These are phyloP conservation scores for Clistopyga incitator DNA, from an alignment of 2,888 invertebrate genomes.

Conservation along the genomic window DNA sequence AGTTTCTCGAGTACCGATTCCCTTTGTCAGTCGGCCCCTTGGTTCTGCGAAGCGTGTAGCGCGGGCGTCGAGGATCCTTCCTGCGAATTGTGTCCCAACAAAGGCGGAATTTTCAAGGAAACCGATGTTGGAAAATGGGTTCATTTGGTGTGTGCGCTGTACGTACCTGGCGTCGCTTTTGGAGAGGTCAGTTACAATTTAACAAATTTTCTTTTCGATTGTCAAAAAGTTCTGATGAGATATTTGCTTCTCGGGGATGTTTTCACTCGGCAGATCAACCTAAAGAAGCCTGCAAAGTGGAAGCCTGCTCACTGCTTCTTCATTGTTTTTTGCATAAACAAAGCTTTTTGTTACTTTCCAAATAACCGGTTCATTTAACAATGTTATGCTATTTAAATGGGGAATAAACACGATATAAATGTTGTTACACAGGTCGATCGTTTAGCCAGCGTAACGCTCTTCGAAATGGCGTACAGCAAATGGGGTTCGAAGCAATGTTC, in stretches of 20 bases:
- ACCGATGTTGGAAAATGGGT: slow-evolving; percentile 99
- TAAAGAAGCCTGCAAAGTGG: no score
- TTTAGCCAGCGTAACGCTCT: slow-evolving; percentile 95
- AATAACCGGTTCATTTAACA: no score
- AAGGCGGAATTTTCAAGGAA: slow-evolving; percentile 96
- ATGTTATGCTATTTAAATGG: no score
- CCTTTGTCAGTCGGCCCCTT: slow-evolving; percentile 97
- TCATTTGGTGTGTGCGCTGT: slow-evolving; percentile 98
- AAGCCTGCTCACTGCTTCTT: no score
- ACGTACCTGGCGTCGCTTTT: slow-evolving; percentile 98
- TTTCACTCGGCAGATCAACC: no score
- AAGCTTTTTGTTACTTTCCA: no score
- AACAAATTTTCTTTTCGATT: no score
- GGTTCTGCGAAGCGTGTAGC: slow-evolving; percentile 99
- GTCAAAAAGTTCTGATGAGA: no score
- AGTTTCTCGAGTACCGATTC: slow-evolving; percentile 97
- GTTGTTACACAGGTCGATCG: slow-evolving; percentile 88
- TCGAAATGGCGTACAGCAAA: slow-evolving; percentile 98
- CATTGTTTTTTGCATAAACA: no score
- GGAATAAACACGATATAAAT: background rate
- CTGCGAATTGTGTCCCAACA: slow-evolving; percentile 98
- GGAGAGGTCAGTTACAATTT: slow-evolving; percentile 89
- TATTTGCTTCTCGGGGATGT: no score
- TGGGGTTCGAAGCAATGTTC: slow-evolving; percentile 98
- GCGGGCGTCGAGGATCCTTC: slow-evolving; percentile 94